Conservation (phyloP, 2,888 invertebrate genomes). For the Fabriciana adippe region DNA sequence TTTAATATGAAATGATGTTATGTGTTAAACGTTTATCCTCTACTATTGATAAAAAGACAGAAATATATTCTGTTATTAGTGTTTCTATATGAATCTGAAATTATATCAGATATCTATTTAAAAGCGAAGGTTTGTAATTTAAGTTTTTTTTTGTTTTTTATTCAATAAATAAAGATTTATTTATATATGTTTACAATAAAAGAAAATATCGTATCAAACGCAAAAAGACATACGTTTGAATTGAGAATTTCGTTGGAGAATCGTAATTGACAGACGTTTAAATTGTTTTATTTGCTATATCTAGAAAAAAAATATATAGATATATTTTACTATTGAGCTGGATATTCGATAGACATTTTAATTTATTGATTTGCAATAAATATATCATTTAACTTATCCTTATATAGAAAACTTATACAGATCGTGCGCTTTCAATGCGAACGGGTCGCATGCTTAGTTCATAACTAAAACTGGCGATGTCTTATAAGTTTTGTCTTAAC, state of each 20-base stretch:
- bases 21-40: slow-evolving; percentile 4
- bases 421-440: slow-evolving; percentile 43
- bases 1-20: slow-evolving; percentile 31
- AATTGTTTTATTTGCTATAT: too few relatives aligned
- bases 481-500: slow-evolving; percentile 3
- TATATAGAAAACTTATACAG: slow-evolving; percentile 34
- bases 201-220: too few relatives aligned
- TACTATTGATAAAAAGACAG: slow-evolving; percentile 2
- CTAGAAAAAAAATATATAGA: too few relatives aligned
- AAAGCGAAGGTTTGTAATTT: too few relatives aligned
- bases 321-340: background rate
- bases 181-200: too few relatives aligned
- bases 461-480: slow-evolving; percentile 29
- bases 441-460: slow-evolving; percentile 40
- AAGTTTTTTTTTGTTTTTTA: too few relatives aligned
- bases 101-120: too few relatives aligned
- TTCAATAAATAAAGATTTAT: too few relatives aligned
- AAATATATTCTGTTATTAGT: background rate
- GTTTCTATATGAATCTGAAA: background rate
- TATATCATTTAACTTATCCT: slow-evolving; percentile 12
- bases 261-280: too few relatives aligned
- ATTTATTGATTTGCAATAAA: slow-evolving; percentile 14
- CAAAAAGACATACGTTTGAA: too few relatives aligned
- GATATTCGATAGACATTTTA: background rate
- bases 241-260: too few relatives aligned